Evolutionary conservation across 2,797 vertebrate genomes (phyloP), one percentile per base, ranked within the genome.

Genomic region (Xenopus petersii): DNA sequence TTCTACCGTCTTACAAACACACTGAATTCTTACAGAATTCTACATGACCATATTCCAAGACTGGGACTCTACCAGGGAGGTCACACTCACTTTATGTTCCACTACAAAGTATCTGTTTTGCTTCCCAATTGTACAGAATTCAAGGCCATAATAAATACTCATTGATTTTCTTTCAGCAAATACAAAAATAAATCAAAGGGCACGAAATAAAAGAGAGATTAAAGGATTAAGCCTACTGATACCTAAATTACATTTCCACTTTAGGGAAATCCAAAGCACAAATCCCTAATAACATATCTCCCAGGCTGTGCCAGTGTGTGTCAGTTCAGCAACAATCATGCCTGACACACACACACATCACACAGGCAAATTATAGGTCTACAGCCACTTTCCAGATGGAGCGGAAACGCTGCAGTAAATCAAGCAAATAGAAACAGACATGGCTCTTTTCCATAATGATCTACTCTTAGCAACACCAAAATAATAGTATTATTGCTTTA

Each of bases 211-310:
- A 30, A 42, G 36, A 42, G 36, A 42, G 36, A 42, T 42, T 42
- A 42, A 2, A 42, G 36, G 36, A 42, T 42, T 42, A 42, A 42
- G 36, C 36, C 36, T 42, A 54, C 33, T 47, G 69, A 48, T 21
- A 42, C 54, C 36, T n/a, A 46, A 71, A 67, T 67, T 63, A 30
- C 36, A 15, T 72, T 56, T 33, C 30, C 33, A 64, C 47, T 64
- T 68, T 72, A 11, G 75, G 70, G 75, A 77, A 58, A 77, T 67
- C 66, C 11, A 13, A 12, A 12, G 47, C 49, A 46, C 55, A 67
- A 64, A 59, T 55, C 68, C 63, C 49, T 33, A 15, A 58, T 67
- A 10, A 55, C 6, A 62, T 13, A 54, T 17, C 26, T 72, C 13
- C 16, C 46, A 58, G 71, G 63, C 69, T 67, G 75, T 48, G 69